A percentile compares a stretch with the other conserved stretches of the same genome.
Evolutionary conservation across 2,797 vertebrate genomes (phyloP).

Genomic region (Chiloscyllium punctatum): DNA sequence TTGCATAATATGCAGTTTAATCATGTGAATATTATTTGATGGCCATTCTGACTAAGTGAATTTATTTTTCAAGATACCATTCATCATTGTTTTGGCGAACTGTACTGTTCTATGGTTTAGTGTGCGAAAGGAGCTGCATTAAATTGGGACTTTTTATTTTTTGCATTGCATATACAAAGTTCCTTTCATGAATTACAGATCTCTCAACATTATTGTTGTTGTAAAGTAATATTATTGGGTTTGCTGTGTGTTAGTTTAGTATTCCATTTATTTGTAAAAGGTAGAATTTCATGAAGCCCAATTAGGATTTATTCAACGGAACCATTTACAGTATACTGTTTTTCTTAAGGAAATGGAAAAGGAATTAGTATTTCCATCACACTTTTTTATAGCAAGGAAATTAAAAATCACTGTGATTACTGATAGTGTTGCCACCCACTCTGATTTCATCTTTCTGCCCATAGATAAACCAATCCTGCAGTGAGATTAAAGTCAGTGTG

Average conservation of each 20-base stretch:
- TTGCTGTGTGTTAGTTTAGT: not conserved
- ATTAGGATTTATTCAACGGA: not conserved
- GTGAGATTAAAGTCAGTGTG: not conserved
- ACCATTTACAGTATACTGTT: not conserved
- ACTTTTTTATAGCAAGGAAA: not conserved
- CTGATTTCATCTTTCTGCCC: not conserved
- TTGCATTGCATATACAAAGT: not conserved
- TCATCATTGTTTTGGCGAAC: slow-evolving; percentile 71
- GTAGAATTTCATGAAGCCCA: not conserved
- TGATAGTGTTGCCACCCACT: not conserved
- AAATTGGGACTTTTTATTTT: not conserved
- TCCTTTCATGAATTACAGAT: not conserved
- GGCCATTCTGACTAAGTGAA: slow-evolving; percentile 50
- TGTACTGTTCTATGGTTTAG: not conserved
- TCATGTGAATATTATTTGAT: slow-evolving; percentile 69
- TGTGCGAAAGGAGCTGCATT: not conserved
- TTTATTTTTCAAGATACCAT: slow-evolving; percentile 47
- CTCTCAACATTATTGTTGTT: not conserved
- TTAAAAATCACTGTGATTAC: not conserved
- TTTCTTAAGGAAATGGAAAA: not conserved
- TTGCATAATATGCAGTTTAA: slow-evolving; percentile 76
- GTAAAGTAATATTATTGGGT: not conserved
- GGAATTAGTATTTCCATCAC: not conserved
- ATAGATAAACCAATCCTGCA: not conserved
- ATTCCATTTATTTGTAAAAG: not conserved